Base-by-base conservation (phyloP, 2,797 vertebrate species). In the Myotis vivesi region DNA sequence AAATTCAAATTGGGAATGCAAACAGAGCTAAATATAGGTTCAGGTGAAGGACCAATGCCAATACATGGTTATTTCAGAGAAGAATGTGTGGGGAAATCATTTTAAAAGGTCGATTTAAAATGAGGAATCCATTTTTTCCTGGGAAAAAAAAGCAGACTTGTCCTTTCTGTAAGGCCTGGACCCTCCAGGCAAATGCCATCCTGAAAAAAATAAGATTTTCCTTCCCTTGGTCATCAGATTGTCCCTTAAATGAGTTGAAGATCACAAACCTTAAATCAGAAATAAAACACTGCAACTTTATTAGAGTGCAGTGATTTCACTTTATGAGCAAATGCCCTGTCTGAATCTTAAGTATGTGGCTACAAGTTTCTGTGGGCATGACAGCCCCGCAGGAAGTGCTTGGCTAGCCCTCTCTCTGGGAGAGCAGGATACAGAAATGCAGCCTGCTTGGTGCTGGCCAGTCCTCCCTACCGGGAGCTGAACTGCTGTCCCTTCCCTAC, bases 391-490 rank as follows among this genome's bases (percentile, higher is more conserved):
- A 8, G 1, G 25, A 8, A 23, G 33, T 0, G 6, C 17, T 16
- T 1, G 13, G 17, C 33, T 36, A 53, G 25, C 8, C 4, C 8
- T 57, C 30, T 72, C 10, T 1, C 2, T 13, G 17, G 59, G 10
- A 17, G 41, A 51, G 22, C 4, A 22, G 0, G 17, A 11, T 5
- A 17, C 4, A 23, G 15, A 0, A 36, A 13, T 0, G 2, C 3
- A 25, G 44, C 8, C 25, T 22, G 20, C 6, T 1, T 49, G 2
- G 4, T 13, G 30, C 8, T 68, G 3, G 25, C 10, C 20, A 17
- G 0, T 36, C 62, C 25, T 55, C 80, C 41, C n/a, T 55, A 7
- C 9, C 8, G 1, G 69, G 64, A 38, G n/a, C 16, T 38, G 8
- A 79, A 9, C 15, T 13, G 11, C 1, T 30, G 16, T 44, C 36